These are phyloP conservation scores for Ametastegia equiseti DNA, from an alignment of 2,888 invertebrate genomes.

Conservation along the genomic window DNA sequence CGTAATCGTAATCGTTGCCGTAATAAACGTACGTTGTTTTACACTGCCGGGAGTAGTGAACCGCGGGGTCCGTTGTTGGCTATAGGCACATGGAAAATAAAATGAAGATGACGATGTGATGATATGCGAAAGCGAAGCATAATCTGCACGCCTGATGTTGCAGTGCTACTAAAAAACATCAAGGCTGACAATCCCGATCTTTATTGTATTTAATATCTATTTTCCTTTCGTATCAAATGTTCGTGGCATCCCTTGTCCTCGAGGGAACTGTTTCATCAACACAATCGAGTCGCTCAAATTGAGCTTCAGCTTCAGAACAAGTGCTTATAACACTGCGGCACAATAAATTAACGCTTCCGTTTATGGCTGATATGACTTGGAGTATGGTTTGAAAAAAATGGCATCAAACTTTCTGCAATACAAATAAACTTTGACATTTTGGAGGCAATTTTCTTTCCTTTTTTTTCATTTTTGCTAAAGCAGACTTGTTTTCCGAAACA, in stretches of 20 bases:
- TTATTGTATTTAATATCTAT: neutral
- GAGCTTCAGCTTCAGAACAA: neutral
- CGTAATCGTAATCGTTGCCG: slow-evolving; percentile 20
- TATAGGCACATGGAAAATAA: neutral
- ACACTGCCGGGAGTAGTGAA: slow-evolving; percentile 37
- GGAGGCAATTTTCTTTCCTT: neutral
- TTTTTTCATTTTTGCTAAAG: neutral
- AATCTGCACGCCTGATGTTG: no score
- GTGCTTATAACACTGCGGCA: slow-evolving; percentile 1
- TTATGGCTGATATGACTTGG: neutral
- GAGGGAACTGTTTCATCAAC: neutral
- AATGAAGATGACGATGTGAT: neutral
- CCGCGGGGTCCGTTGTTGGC: neutral
- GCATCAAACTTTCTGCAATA: neutral
- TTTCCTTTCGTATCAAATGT: neutral
- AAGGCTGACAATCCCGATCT: no score
- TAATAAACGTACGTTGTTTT: slow-evolving; percentile 19
- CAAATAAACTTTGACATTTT: neutral
- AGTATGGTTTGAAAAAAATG: slow-evolving; percentile 13
- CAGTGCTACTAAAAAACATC: no score
- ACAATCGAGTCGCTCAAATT: neutral
- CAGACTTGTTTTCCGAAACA: neutral
- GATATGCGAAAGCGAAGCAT: no score
- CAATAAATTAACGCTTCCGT: slow-evolving; percentile 34
- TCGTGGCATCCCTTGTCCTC: neutral